Conservation (phyloP, 2,888 invertebrate species). For the Lochmaea crataegi region DNA sequence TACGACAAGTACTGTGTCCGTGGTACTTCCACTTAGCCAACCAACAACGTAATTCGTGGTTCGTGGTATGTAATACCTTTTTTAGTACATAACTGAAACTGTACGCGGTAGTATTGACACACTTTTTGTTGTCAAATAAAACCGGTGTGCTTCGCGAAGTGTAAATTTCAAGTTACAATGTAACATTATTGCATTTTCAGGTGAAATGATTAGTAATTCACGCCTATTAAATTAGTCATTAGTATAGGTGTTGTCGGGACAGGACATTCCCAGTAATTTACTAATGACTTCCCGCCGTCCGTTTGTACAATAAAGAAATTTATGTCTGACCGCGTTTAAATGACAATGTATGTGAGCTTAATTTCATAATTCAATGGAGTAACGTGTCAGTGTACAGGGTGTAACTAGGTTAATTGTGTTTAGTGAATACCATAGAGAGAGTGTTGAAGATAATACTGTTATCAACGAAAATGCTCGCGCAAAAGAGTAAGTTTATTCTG, state of each 20-base stretch:
- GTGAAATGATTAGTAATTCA: conserved; percentile 14
- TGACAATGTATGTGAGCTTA: conserved; percentile 17
- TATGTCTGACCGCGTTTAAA: conserved; percentile 1
- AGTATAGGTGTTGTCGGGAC: conserved; percentile 10
- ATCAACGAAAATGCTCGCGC: neutral
- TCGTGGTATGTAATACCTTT: neutral
- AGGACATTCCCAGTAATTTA: conserved; percentile 18
- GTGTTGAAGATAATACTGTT: conserved; percentile 8
- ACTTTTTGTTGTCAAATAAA: conserved; percentile 1
- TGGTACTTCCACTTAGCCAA: conserved; percentile 12
- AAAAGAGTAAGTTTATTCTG: neutral
- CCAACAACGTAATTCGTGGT: neutral
- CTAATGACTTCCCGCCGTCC: conserved; percentile 15
- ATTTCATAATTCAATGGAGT: conserved; percentile 12
- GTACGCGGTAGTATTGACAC: neutral
- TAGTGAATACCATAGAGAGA: neutral
- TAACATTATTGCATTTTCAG: conserved; percentile 1
- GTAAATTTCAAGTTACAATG: neutral
- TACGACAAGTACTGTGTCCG: conserved; percentile 1
- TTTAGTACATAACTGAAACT: conserved; percentile 4
- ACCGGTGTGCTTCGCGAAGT: neutral
- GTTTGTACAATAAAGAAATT: conserved; percentile 11
- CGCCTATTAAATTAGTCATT: conserved; percentile 10
- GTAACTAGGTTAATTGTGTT: conserved; percentile 7
- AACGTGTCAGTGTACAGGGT: conserved; percentile 3